Evolutionary conservation across 2,888 invertebrate genomes (phyloP).

Genomic region (Nemoura dubitans): DNA sequence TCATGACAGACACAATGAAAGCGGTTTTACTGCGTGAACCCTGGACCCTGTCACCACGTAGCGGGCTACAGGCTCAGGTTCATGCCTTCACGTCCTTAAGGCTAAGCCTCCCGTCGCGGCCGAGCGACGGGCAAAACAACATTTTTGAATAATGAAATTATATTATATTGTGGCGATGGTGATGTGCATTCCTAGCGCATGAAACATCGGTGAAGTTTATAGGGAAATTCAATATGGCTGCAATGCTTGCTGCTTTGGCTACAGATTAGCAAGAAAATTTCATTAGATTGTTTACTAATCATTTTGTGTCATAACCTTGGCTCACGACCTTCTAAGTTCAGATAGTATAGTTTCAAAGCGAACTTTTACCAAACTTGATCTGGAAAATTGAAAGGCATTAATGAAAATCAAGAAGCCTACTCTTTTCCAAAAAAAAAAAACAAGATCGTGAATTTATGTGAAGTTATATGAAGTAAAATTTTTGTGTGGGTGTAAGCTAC

Average conservation of each 20-base stretch:
- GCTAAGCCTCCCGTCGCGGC: neutral
- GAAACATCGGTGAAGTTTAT: neutral
- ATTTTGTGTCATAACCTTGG: too few species aligned
- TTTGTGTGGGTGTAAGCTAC: neutral
- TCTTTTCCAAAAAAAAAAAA: too few species aligned
- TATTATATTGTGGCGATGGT: neutral
- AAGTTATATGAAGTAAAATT: neutral
- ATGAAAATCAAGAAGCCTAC: too few species aligned
- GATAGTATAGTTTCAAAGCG: too few species aligned
- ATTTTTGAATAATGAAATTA: slow-evolving; percentile 7
- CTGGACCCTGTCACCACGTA: slow-evolving; percentile 12
- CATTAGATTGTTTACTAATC: neutral
- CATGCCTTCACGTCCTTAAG: slow-evolving; percentile 2
- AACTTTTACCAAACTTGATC: too few species aligned
- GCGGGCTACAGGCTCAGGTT: neutral
- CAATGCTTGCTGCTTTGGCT: neutral
- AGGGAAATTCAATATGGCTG: neutral
- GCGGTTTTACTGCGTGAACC: neutral
- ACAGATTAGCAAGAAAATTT: neutral
- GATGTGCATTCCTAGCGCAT: neutral
- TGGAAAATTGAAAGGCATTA: too few species aligned
- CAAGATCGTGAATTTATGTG: too few species aligned
- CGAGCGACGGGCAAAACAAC: neutral
- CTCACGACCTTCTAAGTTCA: too few species aligned
- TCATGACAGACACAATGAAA: slow-evolving; percentile 2